phyloP scores from a whole-genome alignment of 2,797 vertebrate species.

The Microctenopoma steveboyesi region DNA sequence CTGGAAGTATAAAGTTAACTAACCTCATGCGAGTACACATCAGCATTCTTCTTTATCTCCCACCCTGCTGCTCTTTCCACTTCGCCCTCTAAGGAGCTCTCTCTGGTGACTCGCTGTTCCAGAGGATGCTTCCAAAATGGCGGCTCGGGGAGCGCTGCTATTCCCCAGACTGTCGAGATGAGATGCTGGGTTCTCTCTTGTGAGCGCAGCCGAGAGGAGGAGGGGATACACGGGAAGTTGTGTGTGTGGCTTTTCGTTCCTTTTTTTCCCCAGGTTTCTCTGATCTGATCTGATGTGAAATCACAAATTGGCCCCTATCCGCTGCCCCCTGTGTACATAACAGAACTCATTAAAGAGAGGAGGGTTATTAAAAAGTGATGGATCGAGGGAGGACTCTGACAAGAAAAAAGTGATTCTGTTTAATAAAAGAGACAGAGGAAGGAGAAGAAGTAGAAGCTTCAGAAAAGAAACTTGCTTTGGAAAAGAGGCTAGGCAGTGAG shows the following conservation, averaged over 20 bases:
- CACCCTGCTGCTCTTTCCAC: constrained; percentile 21
- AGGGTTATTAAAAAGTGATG: constrained; percentile 85
- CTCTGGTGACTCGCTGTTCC: constrained; percentile 65
- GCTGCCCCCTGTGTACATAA: constrained; percentile 82
- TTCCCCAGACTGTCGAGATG: constrained; percentile 71
- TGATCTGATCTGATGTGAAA: constrained; percentile 82
- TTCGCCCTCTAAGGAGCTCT: constrained; percentile 50
- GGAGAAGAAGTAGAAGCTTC: constrained; percentile 31
- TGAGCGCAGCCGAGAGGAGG: constrained; percentile 44
- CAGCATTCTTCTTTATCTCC: constrained; percentile 50
- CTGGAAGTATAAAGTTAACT: constrained; percentile 57
- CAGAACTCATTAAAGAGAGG: constrained; percentile 83
- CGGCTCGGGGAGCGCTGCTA: constrained; percentile 64
- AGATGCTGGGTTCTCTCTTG: constrained; percentile 64
- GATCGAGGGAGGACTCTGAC: constrained; percentile 73
- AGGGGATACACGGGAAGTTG: constrained; percentile 48
- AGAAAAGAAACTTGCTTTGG: constrained; percentile 50
- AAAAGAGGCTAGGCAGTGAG: constrained; percentile 56
- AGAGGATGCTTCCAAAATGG: constrained; percentile 76
- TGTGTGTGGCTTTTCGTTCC: constrained; percentile 11
- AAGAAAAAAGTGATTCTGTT: constrained; percentile 76
- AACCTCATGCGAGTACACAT: constrained; percentile 54
- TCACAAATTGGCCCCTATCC: constrained; percentile 83
- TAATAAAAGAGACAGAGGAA: constrained; percentile 70
- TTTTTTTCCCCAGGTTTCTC: constrained; percentile 62